Evolutionary conservation across 1,140 invertebrate species (phyloP).

Genomic region (Dreissena rostriformis): DNA sequence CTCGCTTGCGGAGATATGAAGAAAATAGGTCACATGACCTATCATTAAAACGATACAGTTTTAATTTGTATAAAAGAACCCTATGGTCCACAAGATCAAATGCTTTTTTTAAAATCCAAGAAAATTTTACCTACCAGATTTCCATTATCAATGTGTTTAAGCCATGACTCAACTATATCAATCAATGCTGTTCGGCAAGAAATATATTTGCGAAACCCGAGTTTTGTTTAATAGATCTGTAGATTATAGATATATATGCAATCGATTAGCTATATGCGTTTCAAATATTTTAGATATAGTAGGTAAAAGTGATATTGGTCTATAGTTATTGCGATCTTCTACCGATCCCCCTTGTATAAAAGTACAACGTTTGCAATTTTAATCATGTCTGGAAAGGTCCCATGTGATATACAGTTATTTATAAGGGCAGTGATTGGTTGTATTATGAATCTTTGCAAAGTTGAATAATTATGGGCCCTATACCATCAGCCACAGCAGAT

Average conservation of each 20-base stretch:
- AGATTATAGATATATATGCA: conserved; percentile 13
- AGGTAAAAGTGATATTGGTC: conserved; percentile 47
- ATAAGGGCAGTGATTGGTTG: background rate
- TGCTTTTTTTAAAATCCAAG: too few species aligned
- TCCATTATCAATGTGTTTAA: too few species aligned
- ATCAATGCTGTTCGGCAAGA: conserved; percentile 18
- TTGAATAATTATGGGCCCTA: conserved; percentile 1
- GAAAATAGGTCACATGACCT: too few species aligned
- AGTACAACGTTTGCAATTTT: conserved; percentile 18
- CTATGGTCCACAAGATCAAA: too few species aligned
- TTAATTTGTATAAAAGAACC: too few species aligned
- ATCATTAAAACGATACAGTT: too few species aligned
- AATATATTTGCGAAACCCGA: conserved; percentile 5
- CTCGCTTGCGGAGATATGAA: too few species aligned
- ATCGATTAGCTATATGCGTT: conserved; percentile 39
- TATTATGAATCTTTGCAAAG: background rate
- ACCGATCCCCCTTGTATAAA: conserved; percentile 15
- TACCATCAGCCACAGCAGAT: background rate
- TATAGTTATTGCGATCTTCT: conserved; percentile 31
- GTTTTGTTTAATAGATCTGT: conserved; percentile 14
- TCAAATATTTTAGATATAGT: conserved; percentile 45
- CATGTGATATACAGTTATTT: background rate
- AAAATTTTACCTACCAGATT: too few species aligned
- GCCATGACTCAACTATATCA: too few species aligned
- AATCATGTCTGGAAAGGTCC: conserved; percentile 1